Conservation (phyloP, 1,140 invertebrate species). For the Drosophila paulistorum region DNA sequence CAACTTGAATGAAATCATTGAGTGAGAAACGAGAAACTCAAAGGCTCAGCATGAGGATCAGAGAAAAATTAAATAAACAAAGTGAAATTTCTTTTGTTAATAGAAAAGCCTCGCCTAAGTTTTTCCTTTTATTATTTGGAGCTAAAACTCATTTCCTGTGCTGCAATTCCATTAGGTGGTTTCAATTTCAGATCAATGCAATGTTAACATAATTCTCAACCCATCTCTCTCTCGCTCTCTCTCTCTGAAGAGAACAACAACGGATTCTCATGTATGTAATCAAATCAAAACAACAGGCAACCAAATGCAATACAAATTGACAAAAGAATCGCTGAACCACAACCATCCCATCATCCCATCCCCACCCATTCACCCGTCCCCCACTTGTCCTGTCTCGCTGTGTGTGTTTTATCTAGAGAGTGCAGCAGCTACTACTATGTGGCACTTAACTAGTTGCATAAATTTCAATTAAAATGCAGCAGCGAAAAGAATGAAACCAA, state of each 20-base stretch:
- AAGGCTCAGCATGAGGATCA: too few species aligned
- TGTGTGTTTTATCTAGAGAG: not conserved
- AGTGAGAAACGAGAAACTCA: not conserved
- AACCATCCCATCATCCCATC: slow-evolving; percentile 28
- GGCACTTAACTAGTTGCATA: slow-evolving; percentile 72
- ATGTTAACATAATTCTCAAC: slow-evolving; percentile 15
- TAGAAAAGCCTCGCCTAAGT: slow-evolving; percentile 30
- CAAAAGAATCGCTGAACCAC: slow-evolving; percentile 69
- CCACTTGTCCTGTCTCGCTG: not conserved
- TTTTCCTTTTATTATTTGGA: slow-evolving; percentile 11
- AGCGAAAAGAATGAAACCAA: slow-evolving; percentile 45
- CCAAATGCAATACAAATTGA: slow-evolving; percentile 34
- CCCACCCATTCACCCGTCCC: not conserved
- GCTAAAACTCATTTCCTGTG: slow-evolving; percentile 43
- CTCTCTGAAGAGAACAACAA: not conserved
- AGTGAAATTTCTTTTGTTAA: not conserved
- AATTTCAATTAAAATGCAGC: slow-evolving; percentile 76
- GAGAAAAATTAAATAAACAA: not conserved
- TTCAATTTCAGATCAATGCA: slow-evolving; percentile 57
- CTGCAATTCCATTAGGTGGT: slow-evolving; percentile 40
- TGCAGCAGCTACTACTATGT: not conserved
- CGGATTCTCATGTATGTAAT: slow-evolving; percentile 22
- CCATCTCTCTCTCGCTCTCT: not conserved
- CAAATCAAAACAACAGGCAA: slow-evolving; percentile 45
- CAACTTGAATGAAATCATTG: not conserved